A percentile compares a stretch with the other conserved stretches of the same genome.
phyloP scores from a whole-genome alignment of 2,113 vertebrate genomes.

The Oxygymnocypris stewartii region DNA sequence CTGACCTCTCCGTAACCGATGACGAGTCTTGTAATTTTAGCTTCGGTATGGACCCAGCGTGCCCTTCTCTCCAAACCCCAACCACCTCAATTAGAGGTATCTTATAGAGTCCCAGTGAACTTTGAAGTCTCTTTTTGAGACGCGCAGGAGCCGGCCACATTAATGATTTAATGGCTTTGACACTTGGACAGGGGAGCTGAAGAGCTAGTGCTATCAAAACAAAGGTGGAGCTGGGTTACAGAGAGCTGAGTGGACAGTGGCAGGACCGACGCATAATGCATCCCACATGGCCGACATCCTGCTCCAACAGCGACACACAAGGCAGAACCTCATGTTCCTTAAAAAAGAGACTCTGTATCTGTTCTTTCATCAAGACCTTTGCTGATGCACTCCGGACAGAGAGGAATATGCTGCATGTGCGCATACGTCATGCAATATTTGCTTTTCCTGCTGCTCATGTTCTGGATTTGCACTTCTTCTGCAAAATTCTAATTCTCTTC shows the following conservation, averaged over 20 bases:
- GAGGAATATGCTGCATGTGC: constrained; percentile 42
- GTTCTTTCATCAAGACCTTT: constrained; percentile 24
- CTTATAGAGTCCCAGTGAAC: constrained; percentile 8
- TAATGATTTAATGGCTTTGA: constrained; percentile 36
- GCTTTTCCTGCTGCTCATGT: constrained; percentile 33
- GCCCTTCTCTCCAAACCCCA: constrained; percentile 33
- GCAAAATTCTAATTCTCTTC: constrained; percentile 32
- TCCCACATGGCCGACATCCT: constrained; percentile 58
- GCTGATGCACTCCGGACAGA: constrained; percentile 29
- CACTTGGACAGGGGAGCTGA: constrained; percentile 30
- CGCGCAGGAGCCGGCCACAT: constrained; percentile 9
- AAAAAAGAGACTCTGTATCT: constrained; percentile 17
- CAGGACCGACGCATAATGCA: constrained; percentile 52
- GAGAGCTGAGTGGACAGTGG: constrained; percentile 56
- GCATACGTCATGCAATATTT: not conserved
- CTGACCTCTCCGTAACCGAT: constrained; percentile 41
- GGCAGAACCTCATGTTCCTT: not conserved
- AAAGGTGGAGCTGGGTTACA: constrained; percentile 15
- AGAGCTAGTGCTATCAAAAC: constrained; percentile 45
- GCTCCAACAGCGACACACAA: constrained; percentile 33
- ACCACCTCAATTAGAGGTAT: constrained; percentile 50
- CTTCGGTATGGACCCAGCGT: constrained; percentile 41
- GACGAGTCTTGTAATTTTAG: constrained; percentile 48
- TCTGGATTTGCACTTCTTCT: constrained; percentile 21
- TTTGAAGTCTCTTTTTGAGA: constrained; percentile 17